phyloP scores from a whole-genome alignment of 2,797 vertebrate genomes.

The Pyrrhura leucotis region DNA sequence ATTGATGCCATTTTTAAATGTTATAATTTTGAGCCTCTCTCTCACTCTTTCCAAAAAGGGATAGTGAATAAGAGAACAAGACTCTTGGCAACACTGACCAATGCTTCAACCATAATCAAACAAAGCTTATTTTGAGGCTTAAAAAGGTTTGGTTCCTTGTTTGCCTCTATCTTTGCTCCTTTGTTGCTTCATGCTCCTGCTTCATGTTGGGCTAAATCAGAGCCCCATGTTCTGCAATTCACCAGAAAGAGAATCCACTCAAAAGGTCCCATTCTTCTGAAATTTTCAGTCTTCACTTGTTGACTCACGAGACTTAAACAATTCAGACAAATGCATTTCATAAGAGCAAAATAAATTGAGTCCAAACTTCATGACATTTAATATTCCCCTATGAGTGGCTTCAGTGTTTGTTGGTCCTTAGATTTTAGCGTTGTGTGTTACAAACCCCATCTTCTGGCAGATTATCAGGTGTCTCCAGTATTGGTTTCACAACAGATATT shows the following conservation, averaged over 20 bases:
- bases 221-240: not conserved
- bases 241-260: not conserved
- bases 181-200: not conserved
- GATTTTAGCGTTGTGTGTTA: conserved; percentile 40
- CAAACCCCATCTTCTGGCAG: conserved; percentile 56
- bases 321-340: not conserved
- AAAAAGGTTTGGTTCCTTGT: not conserved
- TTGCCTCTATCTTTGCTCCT: not conserved
- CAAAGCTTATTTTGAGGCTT: not conserved
- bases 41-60: not conserved
- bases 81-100: not conserved
- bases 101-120: not conserved
- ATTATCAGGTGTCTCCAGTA: conserved; percentile 28
- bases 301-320: not conserved
- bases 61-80: not conserved
- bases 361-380: not conserved
- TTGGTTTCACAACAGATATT: conserved; percentile 41
- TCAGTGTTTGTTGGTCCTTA: conserved; percentile 4
- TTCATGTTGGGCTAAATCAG: not conserved
- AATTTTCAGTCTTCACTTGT: not conserved
- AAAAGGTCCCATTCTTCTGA: not conserved
- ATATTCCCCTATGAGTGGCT: not conserved
- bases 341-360: conserved; percentile 20
- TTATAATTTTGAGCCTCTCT: not conserved
- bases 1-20: not conserved